Evolutionary conservation across 2,888 invertebrate species (phyloP).

Genomic region (Philonicus albiceps): DNA sequence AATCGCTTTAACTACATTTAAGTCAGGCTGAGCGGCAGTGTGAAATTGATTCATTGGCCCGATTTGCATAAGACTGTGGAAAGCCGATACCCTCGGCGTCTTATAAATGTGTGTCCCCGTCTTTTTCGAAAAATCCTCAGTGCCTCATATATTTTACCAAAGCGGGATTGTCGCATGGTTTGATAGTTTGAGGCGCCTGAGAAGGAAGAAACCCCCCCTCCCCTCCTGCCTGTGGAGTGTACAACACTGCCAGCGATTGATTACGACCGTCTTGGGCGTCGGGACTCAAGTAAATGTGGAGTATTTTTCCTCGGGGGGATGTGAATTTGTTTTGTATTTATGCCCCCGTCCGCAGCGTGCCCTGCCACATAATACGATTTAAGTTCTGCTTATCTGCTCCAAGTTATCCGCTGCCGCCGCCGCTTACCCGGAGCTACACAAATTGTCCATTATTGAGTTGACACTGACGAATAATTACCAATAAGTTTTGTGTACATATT

Average conservation of each 20-base stretch:
- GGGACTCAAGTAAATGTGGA: neutral
- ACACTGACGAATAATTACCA: slow-evolving; percentile 49
- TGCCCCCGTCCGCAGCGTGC: neutral
- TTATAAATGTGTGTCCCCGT: slow-evolving; percentile 30
- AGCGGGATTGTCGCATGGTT: neutral
- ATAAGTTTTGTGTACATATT: slow-evolving; percentile 44
- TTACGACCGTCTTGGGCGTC: neutral
- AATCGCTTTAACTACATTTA: slow-evolving; percentile 23
- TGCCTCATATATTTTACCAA: neutral
- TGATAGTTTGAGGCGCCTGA: neutral
- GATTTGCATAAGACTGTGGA: slow-evolving; percentile 41
- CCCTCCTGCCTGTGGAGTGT: neutral
- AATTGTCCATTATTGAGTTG: slow-evolving; percentile 48
- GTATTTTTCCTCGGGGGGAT: slow-evolving; percentile 20
- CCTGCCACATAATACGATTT: slow-evolving; percentile 1
- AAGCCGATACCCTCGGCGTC: slow-evolving; percentile 11
- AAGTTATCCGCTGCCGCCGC: neutral
- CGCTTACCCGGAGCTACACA: slow-evolving; percentile 41
- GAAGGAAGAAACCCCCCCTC: too few relatives aligned
- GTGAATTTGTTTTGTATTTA: slow-evolving; percentile 36
- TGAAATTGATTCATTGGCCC: slow-evolving; percentile 42
- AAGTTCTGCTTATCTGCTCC: slow-evolving; percentile 34
- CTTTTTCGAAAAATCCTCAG: neutral
- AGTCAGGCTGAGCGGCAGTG: slow-evolving; percentile 13
- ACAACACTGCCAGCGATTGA: slow-evolving; percentile 39